A percentile compares a stretch with the other conserved stretches of the same genome.
phyloP scores from a whole-genome alignment of 2,797 vertebrate species.

The Austrolebias charrua region DNA sequence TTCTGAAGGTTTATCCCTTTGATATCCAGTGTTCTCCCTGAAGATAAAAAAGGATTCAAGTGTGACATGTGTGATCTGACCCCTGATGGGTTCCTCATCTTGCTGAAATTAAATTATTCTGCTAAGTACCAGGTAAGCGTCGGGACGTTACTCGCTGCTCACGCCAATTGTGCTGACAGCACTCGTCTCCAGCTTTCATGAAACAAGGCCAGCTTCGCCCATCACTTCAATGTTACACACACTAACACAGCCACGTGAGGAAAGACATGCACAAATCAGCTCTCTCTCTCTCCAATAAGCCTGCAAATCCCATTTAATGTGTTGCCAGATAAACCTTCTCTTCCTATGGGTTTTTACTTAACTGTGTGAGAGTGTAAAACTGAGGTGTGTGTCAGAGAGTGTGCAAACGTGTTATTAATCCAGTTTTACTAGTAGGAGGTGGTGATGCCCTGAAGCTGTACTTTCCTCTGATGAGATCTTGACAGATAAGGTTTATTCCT shows the following conservation, averaged over 20 bases:
- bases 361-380: not conserved
- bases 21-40: not conserved
- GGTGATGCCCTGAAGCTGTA: constrained; percentile 61
- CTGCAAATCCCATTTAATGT: constrained; percentile 49
- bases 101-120: not conserved
- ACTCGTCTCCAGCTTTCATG: constrained; percentile 23
- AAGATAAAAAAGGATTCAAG: not conserved
- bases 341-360: constrained; percentile 12
- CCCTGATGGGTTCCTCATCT: not conserved
- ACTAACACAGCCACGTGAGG: not conserved
- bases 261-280: constrained; percentile 12
- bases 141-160: constrained; percentile 10
- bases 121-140: not conserved
- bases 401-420: constrained; percentile 52
- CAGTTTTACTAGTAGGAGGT: constrained; percentile 60
- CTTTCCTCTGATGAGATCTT: constrained; percentile 71
- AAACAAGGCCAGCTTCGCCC: constrained; percentile 21
- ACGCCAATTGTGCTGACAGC: constrained; percentile 27
- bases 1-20: not conserved
- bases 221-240: constrained; percentile 23
- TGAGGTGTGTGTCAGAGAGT: constrained; percentile 7
- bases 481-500: constrained; percentile 67
- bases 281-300: constrained; percentile 38
- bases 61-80: not conserved
- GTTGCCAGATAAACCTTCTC: constrained; percentile 41